Evolutionary conservation across 2,797 vertebrate genomes (phyloP).

Genomic region (Ambastaia sidthimunki): DNA sequence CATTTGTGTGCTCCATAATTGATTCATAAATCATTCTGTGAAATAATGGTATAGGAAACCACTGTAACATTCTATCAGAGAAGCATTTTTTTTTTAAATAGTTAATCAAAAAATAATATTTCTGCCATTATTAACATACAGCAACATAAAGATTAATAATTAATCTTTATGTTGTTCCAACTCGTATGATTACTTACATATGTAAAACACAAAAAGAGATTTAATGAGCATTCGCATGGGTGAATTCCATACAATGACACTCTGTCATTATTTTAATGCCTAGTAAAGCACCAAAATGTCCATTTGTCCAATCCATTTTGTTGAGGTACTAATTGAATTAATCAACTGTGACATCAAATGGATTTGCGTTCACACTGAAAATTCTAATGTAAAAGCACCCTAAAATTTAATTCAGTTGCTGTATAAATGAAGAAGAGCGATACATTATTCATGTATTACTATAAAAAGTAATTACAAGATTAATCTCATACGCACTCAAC

Average conservation of each 20-base stretch:
- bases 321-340: neutral
- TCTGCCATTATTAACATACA: neutral
- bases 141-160: too few species aligned
- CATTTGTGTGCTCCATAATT: slow-evolving; percentile 36
- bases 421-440: neutral
- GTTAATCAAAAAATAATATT: neutral
- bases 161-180: neutral
- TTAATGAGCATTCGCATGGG: neutral
- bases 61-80: too few species aligned
- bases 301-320: neutral
- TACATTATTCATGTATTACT: neutral
- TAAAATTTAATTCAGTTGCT: neutral
- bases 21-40: neutral
- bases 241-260: neutral
- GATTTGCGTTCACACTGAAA: neutral
- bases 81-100: too few species aligned
- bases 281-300: neutral
- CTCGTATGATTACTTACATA: neutral
- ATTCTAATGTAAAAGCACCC: neutral
- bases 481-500: neutral
- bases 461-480: neutral
- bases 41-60: neutral
- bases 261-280: neutral
- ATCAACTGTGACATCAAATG: too few species aligned
- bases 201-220: too few species aligned